Percentiles rank a stretch among this genome's conserved stretches.
phyloP scores from a whole-genome alignment of 2,797 vertebrate species.

The Acipenser oxyrinchus region DNA sequence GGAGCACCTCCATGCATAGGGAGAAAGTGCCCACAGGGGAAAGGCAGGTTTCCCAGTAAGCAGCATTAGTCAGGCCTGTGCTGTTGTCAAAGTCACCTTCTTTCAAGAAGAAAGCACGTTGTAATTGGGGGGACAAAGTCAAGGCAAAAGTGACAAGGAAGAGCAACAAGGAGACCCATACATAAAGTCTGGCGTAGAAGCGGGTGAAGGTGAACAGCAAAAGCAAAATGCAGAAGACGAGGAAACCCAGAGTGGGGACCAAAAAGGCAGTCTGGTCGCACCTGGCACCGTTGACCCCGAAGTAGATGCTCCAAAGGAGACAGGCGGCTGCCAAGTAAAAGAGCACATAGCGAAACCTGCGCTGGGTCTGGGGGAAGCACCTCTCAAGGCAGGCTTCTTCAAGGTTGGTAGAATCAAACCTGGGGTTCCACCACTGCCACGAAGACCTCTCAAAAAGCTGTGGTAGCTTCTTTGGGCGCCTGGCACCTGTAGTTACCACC shows the following conservation, averaged over 20 bases:
- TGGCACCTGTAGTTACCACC: constrained; percentile 42
- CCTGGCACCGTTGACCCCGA: constrained; percentile 62
- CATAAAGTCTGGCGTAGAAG: constrained; percentile 71
- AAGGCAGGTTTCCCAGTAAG: constrained; percentile 56
- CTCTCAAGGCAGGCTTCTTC: constrained; percentile 91
- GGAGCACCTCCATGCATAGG: constrained; percentile 84
- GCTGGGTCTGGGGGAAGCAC: constrained; percentile 89
- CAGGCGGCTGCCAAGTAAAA: constrained; percentile 79
- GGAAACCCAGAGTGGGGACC: constrained; percentile 71
- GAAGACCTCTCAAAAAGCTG: constrained; percentile 91
- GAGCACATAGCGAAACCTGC: constrained; percentile 87
- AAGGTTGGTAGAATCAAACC: constrained; percentile 86
- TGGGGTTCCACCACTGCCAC: constrained; percentile 89
- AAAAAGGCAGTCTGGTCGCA: constrained; percentile 63
- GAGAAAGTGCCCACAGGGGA: constrained; percentile 91
- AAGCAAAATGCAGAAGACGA: constrained; percentile 69
- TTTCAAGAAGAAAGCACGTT: constrained; percentile 55
- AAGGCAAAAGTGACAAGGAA: constrained; percentile 75
- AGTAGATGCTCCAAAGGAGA: constrained; percentile 83
- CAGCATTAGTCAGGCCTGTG: constrained; percentile 23
- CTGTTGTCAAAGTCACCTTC: constrained; percentile 36
- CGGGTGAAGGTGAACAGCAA: constrained; percentile 84
- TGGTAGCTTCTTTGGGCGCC: constrained; percentile 60
- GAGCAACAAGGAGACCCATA: constrained; percentile 74
- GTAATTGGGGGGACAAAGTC: constrained; percentile 80